These are phyloP conservation scores for Hippocampus mohnikei DNA, from an alignment of 2,113 vertebrate genomes.

Conservation along the genomic window DNA sequence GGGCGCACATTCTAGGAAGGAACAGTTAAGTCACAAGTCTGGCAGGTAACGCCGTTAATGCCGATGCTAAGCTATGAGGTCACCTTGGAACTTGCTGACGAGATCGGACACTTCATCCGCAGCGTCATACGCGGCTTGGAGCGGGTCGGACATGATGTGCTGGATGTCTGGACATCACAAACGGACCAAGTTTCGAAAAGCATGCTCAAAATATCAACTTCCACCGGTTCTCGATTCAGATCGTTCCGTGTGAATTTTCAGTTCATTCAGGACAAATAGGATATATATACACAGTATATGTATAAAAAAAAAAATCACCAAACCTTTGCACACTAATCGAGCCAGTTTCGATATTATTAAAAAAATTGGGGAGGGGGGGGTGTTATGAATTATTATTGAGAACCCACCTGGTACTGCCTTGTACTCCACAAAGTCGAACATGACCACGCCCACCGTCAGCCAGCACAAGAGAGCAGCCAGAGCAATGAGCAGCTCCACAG, in stretches of 20 bases:
- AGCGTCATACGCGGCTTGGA: constrained; percentile 60
- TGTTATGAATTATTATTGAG: too few species aligned
- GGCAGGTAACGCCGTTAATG: not conserved
- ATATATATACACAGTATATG: too few species aligned
- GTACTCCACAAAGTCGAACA: constrained; percentile 95
- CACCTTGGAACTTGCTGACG: constrained; percentile 68
- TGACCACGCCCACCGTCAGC: constrained; percentile 86
- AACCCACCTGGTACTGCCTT: constrained; percentile 83
- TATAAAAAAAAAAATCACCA: too few species aligned
- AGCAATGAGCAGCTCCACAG: constrained; percentile 88
- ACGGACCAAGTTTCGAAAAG: not conserved
- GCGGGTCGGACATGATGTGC: constrained; percentile 63
- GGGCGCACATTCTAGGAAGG: constrained; percentile 56
- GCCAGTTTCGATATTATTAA: too few species aligned
- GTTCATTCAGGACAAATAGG: too few species aligned
- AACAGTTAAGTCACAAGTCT: not conserved
- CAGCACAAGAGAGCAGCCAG: constrained; percentile 87
- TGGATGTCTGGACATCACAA: constrained; percentile 56
- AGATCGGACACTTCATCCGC: constrained; percentile 62
- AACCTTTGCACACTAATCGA: too few species aligned
- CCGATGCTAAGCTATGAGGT: not conserved
- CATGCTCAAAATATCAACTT: not conserved
- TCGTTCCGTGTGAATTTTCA: too few species aligned
- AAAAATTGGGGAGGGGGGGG: too few species aligned
- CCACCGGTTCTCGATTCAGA: too few species aligned